phyloP scores from a whole-genome alignment of 2,797 vertebrate genomes.

The Helicolenus hilgendorfi region DNA sequence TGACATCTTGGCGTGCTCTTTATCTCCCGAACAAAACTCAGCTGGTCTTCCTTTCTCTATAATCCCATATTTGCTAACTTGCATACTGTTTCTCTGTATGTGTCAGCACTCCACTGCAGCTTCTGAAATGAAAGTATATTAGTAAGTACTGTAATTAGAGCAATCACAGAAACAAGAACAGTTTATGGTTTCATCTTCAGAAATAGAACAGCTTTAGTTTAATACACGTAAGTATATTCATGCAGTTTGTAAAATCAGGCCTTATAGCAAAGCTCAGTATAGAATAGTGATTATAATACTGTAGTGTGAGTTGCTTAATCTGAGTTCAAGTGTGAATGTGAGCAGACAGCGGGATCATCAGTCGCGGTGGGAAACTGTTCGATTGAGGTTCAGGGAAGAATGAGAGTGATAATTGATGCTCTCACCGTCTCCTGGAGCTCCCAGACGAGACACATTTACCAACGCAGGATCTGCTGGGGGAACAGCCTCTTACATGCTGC shows the following conservation, averaged over 20 bases:
- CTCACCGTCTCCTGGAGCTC: slow-evolving; percentile 3
- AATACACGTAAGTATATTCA: background rate
- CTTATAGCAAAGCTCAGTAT: background rate
- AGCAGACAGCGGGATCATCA: background rate
- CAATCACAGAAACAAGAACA: background rate
- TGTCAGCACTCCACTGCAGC: background rate
- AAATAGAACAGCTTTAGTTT: background rate
- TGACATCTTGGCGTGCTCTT: slow-evolving; percentile 18
- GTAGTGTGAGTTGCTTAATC: background rate
- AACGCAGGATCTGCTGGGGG: background rate
- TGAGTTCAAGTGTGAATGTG: background rate
- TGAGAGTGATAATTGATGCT: slow-evolving; percentile 33
- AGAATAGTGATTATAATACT: background rate
- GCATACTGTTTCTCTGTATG: background rate
- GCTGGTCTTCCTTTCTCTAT: background rate
- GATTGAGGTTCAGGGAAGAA: background rate
- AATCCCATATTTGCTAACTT: background rate
- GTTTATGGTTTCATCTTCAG: background rate
- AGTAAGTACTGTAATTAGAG: background rate
- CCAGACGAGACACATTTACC: slow-evolving; percentile 15
- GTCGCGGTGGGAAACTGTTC: background rate
- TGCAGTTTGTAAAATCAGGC: background rate
- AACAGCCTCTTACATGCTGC: background rate
- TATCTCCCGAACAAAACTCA: slow-evolving; percentile 26
- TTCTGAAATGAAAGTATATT: background rate